A percentile compares a stretch with the other conserved stretches of the same genome.
phyloP scores from a whole-genome alignment of 2,113 vertebrate genomes.

The Puma concolor region DNA sequence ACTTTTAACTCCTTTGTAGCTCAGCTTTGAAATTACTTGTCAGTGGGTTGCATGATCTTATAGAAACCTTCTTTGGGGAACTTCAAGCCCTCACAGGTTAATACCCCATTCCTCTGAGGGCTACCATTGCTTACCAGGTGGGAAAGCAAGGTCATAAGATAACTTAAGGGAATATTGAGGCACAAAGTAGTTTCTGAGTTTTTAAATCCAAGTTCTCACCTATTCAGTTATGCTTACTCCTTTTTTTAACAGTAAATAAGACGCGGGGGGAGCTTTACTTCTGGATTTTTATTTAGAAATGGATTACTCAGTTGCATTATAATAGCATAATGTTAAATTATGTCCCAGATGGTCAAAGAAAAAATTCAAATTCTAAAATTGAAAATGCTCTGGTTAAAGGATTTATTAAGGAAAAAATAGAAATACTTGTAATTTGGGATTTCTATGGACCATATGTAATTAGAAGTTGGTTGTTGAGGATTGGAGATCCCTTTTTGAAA shows the following conservation, averaged over 20 bases:
- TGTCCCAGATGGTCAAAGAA: slow-evolving; percentile 4
- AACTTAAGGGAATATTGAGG: not conserved
- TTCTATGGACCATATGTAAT: not conserved
- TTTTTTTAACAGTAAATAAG: slow-evolving; percentile 22
- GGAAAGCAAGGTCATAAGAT: not conserved
- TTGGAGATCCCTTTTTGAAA: slow-evolving; percentile 30
- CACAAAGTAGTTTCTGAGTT: not conserved
- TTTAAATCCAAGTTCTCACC: not conserved
- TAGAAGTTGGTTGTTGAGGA: slow-evolving; percentile 28
- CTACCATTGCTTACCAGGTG: not conserved
- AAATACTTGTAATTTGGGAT: not conserved
- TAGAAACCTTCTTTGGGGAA: not conserved
- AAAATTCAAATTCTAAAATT: slow-evolving; percentile 44
- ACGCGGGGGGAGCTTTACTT: slow-evolving; percentile 24
- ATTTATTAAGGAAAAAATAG: slow-evolving; percentile 14
- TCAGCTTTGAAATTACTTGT: slow-evolving; percentile 12
- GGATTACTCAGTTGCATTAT: slow-evolving; percentile 1
- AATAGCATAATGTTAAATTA: not conserved
- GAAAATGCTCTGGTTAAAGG: not conserved
- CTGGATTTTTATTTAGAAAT: not conserved
- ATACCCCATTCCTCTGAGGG: not conserved
- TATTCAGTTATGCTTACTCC: not conserved
- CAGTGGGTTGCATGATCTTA: not conserved
- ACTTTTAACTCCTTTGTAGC: not conserved
- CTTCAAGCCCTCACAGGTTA: not conserved